A percentile compares a stretch with the other conserved stretches of the same genome.
Evolutionary conservation across 2,113 vertebrate genomes (phyloP).

Genomic region (Malurus elegans): DNA sequence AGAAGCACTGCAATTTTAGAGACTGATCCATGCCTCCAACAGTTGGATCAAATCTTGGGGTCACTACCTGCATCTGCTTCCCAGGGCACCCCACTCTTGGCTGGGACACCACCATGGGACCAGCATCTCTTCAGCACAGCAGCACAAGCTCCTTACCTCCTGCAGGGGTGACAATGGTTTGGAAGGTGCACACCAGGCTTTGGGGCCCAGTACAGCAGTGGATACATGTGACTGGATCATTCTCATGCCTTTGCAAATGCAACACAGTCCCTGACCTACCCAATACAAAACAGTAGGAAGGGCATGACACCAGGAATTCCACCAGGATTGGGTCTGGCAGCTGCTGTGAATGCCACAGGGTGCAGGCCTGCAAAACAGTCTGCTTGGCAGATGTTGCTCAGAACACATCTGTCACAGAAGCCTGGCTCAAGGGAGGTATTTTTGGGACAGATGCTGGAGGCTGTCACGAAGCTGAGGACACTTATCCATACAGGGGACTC

Average conservation of each 20-base stretch:
- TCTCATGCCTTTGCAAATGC: not conserved
- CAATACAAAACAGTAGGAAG: not conserved
- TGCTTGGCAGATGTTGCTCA: not conserved
- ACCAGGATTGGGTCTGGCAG: not conserved
- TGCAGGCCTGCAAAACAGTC: not conserved
- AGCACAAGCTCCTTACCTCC: not conserved
- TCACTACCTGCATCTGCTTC: not conserved
- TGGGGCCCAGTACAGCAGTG: not conserved
- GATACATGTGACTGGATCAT: accelerated
- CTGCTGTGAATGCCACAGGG: not conserved
- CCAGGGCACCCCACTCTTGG: not conserved
- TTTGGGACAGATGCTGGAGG: not conserved
- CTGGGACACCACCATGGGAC: not conserved
- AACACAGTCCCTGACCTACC: not conserved
- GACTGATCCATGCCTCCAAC: not conserved
- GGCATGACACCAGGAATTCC: not conserved
- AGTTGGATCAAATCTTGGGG: not conserved
- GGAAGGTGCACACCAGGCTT: not conserved
- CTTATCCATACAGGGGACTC: not conserved
- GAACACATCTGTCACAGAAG: not conserved
- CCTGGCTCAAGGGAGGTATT: not conserved
- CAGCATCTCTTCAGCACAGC: not conserved
- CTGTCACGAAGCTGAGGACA: not conserved
- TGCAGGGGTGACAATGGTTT: accelerated
- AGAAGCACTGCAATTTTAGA: not conserved